Base-by-base conservation (phyloP, 2,113 vertebrate genomes). In the Otocyon megalotis region DNA sequence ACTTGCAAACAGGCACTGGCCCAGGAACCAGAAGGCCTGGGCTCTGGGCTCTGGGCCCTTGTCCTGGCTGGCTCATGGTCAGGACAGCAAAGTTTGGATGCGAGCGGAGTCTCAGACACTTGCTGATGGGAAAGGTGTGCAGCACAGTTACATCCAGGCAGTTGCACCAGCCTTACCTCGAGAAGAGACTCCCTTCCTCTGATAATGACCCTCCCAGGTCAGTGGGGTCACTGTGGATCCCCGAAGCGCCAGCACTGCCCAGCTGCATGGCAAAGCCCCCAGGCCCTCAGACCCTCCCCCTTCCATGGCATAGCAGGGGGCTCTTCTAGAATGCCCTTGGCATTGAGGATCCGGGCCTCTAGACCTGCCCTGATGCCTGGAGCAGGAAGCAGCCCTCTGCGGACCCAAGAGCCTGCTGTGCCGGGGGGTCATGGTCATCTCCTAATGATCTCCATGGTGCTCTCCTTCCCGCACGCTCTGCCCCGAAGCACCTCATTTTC, bases 401-500 rank as follows among this genome's bases (percentile, higher is more conserved):
- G 97, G 93, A 98, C 97, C 96, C 90, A 98, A 92, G 88, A 97
- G 83, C 89, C 95, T 97, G 88, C 94, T 76, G 37, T 96, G 69
- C 4, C 16, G 22, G 35, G 48, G 30, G 50, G 77, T 89, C 50
- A 9, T 60, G 69, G 98, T 77, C 72, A 81, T 90, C 94, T 92
- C 93, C 86, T 76, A 82, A 76, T 95, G 96, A 96, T 97, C 98
- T 97, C 93, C 93, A 93, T 98, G 96, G 92, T 14, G 13, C 53
- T 93, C 95, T 97, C 80, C 97, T 97, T 98, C 96, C 94, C 98
- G 97, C 96, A 95, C 92, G 94, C 95, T 96, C 67, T 97, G 93
- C 91, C 97, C 97, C 26, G 50, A 97, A 98, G 96, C 97, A 95
- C 96, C 96, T 98, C 28, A 81, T 98, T 97, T 98, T 97, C 96